phyloP scores from a whole-genome alignment of 2,797 vertebrate genomes.

The Sternarchorhynchus goeldii region DNA sequence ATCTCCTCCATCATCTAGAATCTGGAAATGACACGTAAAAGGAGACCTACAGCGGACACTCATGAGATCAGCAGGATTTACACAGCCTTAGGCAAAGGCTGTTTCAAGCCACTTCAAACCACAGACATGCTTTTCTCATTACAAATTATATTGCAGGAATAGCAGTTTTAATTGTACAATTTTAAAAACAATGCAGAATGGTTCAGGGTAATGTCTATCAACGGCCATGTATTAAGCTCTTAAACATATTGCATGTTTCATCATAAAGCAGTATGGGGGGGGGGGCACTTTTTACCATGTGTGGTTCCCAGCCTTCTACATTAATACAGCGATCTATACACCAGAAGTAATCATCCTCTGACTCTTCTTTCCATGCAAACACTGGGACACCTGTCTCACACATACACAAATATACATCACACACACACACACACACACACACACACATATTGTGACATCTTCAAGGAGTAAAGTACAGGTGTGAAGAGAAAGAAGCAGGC shows the following conservation, averaged over 20 bases:
- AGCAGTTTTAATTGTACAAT: neutral
- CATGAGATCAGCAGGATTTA: too few species aligned
- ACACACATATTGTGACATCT: neutral
- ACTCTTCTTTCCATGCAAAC: conserved; percentile 94
- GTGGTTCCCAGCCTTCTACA: conserved; percentile 88
- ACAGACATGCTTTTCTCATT: neutral
- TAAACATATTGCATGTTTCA: neutral
- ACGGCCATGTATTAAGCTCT: too few species aligned
- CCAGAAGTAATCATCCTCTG: conserved; percentile 97
- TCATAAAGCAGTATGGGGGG: neutral
- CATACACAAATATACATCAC: neutral
- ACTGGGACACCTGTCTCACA: conserved; percentile 80
- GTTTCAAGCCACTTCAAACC: neutral
- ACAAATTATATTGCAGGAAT: neutral
- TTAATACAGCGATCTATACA: conserved; percentile 89
- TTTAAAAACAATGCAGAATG: too few species aligned
- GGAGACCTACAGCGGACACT: too few species aligned
- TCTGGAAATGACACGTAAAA: conserved; percentile 67
- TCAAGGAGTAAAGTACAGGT: too few species aligned
- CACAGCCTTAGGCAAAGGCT: too few species aligned
- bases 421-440: neutral
- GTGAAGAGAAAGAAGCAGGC: too few species aligned
- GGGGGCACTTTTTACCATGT: conserved; percentile 78
- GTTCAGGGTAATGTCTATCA: too few species aligned
- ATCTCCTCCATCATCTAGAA: conserved; percentile 95